These are phyloP conservation scores for Neodiprion pinetum DNA, from an alignment of 1,140 invertebrate species.

Conservation along the genomic window DNA sequence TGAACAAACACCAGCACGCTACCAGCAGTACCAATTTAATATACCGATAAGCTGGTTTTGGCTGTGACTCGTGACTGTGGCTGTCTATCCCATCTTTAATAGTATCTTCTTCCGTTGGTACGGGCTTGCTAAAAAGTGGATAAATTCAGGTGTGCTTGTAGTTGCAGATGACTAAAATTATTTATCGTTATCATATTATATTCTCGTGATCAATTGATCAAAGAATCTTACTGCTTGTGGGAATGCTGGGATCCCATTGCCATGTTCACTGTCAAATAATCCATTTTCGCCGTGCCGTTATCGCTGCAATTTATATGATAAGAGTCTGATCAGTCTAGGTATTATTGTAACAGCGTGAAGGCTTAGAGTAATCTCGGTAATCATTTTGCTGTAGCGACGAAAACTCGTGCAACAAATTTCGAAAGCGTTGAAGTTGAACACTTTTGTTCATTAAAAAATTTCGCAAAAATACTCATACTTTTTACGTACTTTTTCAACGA, in stretches of 20 bases:
- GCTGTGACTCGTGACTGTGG: conserved; percentile 25
- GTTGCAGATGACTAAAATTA: no score
- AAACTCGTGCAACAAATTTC: no score
- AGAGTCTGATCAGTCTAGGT: background rate
- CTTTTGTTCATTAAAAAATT: background rate
- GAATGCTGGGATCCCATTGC: background rate
- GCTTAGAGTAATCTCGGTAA: background rate
- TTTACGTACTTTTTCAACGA: conserved; percentile 12
- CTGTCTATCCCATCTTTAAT: conserved; percentile 18
- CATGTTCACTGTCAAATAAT: background rate
- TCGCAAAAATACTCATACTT: background rate
- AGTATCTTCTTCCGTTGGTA: conserved; percentile 23
- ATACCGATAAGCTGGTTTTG: conserved; percentile 39
- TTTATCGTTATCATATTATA: background rate
- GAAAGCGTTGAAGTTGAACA: no score
- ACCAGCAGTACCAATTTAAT: conserved; percentile 40
- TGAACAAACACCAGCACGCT: conserved; percentile 48
- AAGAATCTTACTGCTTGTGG: background rate
- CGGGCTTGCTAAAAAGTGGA: background rate
- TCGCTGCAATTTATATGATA: background rate
- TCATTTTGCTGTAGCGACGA: background rate
- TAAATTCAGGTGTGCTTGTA: no score
- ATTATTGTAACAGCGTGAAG: background rate
- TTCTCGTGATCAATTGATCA: background rate
- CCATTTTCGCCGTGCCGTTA: background rate